phyloP scores from a whole-genome alignment of 1,140 invertebrate genomes.

The Tachypleus tridentatus region DNA sequence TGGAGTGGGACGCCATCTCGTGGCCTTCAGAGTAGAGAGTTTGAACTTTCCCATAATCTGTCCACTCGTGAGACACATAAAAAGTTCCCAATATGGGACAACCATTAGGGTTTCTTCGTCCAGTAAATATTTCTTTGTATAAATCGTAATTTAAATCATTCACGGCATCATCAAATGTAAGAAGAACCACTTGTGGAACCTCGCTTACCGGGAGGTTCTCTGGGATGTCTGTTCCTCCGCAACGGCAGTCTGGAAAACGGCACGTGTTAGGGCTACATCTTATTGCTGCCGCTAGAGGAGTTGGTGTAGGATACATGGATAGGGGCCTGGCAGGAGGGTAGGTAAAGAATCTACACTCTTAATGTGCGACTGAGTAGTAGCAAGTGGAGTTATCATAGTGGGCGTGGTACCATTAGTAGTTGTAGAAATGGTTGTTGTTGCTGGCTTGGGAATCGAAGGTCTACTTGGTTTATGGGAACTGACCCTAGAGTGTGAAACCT shows the following conservation, averaged over 20 bases:
- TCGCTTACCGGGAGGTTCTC: conserved; percentile 59
- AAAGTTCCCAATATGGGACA: conserved; percentile 83
- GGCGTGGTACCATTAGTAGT: conserved; percentile 14
- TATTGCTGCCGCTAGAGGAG: conserved; percentile 19
- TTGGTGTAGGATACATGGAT: conserved; percentile 23
- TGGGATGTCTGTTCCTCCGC: conserved; percentile 80
- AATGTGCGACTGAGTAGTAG: not conserved
- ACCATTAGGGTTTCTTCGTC: conserved; percentile 82
- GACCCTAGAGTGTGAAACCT: conserved; percentile 1
- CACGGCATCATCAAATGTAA: conserved; percentile 89
- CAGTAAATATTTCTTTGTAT: conserved; percentile 76
- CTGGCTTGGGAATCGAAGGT: conserved; percentile 11
- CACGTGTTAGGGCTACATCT: conserved; percentile 74
- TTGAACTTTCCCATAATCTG: conserved; percentile 93
- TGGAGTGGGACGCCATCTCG: conserved; percentile 92
- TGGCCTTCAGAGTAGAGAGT: conserved; percentile 86
- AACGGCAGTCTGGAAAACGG: conserved; percentile 75
- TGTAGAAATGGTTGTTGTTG: conserved; percentile 14
- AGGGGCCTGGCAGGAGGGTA: conserved; percentile 18
- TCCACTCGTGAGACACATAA: conserved; percentile 97
- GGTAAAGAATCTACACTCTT: not conserved
- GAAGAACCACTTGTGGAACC: conserved; percentile 77
- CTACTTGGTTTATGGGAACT: conserved; percentile 10
- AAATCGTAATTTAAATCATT: conserved; percentile 88
- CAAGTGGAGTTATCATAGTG: conserved; percentile 8